These are phyloP conservation scores for Autographa gamma DNA, from an alignment of 2,888 invertebrate species.

Conservation along the genomic window DNA sequence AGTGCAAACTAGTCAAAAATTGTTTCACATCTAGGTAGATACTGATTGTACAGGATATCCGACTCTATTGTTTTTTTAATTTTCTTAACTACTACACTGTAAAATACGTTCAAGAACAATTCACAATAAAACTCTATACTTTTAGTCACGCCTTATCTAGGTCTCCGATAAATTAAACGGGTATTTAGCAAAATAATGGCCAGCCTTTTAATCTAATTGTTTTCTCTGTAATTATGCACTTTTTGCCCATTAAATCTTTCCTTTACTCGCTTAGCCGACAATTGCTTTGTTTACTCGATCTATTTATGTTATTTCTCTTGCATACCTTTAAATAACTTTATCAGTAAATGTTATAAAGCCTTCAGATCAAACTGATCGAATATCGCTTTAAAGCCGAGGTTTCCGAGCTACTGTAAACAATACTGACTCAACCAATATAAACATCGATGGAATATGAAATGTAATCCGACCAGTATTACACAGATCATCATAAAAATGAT, in stretches of 20 bases:
- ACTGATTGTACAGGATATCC: not conserved
- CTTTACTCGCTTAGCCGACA: not conserved
- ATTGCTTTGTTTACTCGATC: not conserved
- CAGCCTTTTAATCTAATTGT: not conserved
- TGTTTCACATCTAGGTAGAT: too few species aligned
- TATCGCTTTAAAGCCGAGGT: not conserved
- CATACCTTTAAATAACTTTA: too few species aligned
- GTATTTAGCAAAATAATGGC: slow-evolving; percentile 1
- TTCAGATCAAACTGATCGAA: not conserved
- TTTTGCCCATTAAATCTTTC: not conserved
- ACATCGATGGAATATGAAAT: slow-evolving; percentile 36
- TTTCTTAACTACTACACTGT: not conserved
- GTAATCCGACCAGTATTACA: slow-evolving; percentile 29
- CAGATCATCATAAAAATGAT: slow-evolving; percentile 21
- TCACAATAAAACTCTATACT: not conserved
- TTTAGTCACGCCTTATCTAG: not conserved
- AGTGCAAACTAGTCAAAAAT: too few species aligned
- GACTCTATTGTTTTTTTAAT: not conserved
- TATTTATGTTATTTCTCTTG: not conserved
- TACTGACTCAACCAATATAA: not conserved
- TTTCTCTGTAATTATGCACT: not conserved
- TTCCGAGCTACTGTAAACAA: not conserved
- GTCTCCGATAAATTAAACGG: not conserved
- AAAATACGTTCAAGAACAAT: not conserved
- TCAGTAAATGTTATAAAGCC: too few species aligned